A percentile compares a stretch with the other conserved stretches of the same genome.
phyloP scores from a whole-genome alignment of 2,113 vertebrate species.

The Psammodynastes pulverulentus region DNA sequence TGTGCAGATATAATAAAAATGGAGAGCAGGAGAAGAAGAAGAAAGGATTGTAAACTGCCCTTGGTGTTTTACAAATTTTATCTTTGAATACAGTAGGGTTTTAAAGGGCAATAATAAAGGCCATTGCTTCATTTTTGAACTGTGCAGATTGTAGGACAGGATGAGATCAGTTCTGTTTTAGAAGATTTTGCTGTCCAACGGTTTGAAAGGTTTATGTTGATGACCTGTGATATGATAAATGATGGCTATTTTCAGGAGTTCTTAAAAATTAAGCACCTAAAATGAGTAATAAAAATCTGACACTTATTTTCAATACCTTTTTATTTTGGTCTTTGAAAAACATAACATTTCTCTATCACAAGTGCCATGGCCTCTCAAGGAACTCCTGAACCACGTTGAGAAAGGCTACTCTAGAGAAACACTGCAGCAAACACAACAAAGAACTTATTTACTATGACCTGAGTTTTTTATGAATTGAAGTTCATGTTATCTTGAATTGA shows the following conservation, averaged over 20 bases:
- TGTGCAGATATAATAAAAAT: background rate
- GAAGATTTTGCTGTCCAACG: background rate
- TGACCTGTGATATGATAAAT: background rate
- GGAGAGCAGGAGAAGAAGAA: background rate
- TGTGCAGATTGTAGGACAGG: background rate
- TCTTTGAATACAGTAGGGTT: background rate
- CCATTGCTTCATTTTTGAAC: background rate
- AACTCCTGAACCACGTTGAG: background rate
- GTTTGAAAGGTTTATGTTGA: background rate
- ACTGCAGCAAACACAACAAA: background rate
- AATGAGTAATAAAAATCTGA: background rate
- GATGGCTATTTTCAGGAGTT: background rate
- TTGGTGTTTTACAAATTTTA: background rate
- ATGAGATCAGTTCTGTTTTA: background rate
- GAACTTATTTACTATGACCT: background rate
- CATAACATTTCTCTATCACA: background rate
- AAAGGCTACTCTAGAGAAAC: background rate
- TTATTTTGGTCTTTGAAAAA: background rate
- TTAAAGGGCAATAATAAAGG: background rate
- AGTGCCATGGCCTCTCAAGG: background rate
- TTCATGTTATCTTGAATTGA: background rate
- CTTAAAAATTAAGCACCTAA: background rate
- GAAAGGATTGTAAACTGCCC: background rate
- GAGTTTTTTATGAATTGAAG: background rate
- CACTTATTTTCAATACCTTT: background rate